Conservation (phyloP, 2,888 invertebrate genomes). For the Neocrepidodera transversa region DNA sequence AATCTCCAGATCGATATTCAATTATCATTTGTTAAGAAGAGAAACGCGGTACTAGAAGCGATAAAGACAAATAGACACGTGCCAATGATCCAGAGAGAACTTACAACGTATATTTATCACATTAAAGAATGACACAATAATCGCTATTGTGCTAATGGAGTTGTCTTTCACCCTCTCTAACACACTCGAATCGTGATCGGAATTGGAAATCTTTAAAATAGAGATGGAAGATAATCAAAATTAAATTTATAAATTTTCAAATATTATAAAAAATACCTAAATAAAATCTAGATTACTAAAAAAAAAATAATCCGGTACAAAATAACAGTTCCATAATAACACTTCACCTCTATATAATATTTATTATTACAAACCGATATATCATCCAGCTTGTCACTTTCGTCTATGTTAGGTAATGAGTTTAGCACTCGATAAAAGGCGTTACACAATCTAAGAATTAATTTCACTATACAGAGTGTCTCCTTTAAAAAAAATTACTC, state of each 20-base stretch:
- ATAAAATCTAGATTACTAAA: too few relatives aligned
- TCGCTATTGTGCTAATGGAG: slow-evolving; percentile 46
- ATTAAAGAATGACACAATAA: slow-evolving; percentile 39
- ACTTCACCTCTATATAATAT: slow-evolving; percentile 19
- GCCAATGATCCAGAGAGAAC: slow-evolving; percentile 28
- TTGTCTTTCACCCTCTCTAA: slow-evolving; percentile 47
- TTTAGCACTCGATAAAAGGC: slow-evolving; percentile 38
- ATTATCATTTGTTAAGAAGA: slow-evolving; percentile 13
- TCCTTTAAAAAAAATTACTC: too few relatives aligned
- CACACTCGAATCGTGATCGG: slow-evolving; percentile 44
- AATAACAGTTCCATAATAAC: background rate
- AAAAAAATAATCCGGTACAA: too few relatives aligned
- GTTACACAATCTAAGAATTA: slow-evolving; percentile 31
- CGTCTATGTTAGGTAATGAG: slow-evolving; percentile 37
- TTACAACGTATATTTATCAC: slow-evolving; percentile 31
- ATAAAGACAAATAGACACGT: slow-evolving; percentile 28
- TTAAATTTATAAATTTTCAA: too few relatives aligned
- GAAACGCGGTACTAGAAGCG: background rate
- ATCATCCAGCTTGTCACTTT: slow-evolving; percentile 42
- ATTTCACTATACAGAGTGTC: background rate
- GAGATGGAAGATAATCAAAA: slow-evolving; percentile 16
- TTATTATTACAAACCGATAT: slow-evolving; percentile 42
- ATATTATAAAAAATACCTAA: too few relatives aligned
- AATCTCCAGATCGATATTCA: slow-evolving; percentile 2
- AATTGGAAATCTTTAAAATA: slow-evolving; percentile 37